These are phyloP conservation scores for Manis crassicaudata DNA, from an alignment of 2,797 vertebrate species.

Conservation along the genomic window DNA sequence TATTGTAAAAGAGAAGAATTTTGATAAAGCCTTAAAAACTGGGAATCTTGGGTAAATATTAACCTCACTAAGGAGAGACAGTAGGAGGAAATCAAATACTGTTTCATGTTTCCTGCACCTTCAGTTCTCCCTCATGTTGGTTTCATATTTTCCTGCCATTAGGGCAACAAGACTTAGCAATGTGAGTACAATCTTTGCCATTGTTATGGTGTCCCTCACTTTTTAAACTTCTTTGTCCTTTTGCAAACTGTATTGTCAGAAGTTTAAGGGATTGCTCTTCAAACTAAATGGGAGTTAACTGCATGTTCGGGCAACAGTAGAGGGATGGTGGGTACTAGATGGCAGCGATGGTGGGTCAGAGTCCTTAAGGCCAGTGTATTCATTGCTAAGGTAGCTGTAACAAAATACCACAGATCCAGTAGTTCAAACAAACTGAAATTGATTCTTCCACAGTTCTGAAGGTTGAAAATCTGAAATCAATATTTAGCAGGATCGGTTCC, in stretches of 20 bases:
- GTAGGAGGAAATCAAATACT: neutral
- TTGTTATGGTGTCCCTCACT: neutral
- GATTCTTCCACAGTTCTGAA: neutral
- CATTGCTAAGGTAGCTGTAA: neutral
- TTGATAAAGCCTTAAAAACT: constrained; percentile 22
- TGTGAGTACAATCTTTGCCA: neutral
- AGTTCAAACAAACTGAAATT: neutral
- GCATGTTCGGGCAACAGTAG: neutral
- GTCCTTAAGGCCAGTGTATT: neutral
- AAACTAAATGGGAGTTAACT: neutral
- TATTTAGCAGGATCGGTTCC: neutral
- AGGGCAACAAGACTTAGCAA: neutral
- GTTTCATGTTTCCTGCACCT: neutral
- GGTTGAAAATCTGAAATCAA: neutral
- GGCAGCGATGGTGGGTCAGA: no score
- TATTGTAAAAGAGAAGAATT: neutral
- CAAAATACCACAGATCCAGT: neutral
- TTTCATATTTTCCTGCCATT: neutral
- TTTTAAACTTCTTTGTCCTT: neutral
- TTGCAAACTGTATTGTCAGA: neutral
- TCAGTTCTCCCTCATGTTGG: neutral
- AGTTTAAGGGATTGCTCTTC: neutral
- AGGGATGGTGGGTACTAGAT: neutral
- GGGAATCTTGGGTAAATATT: neutral
- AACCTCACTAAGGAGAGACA: neutral